Evolutionary conservation across 2,797 vertebrate species (phyloP), one percentile per base, ranked within the genome.

Genomic region (Halcyon badia): DNA sequence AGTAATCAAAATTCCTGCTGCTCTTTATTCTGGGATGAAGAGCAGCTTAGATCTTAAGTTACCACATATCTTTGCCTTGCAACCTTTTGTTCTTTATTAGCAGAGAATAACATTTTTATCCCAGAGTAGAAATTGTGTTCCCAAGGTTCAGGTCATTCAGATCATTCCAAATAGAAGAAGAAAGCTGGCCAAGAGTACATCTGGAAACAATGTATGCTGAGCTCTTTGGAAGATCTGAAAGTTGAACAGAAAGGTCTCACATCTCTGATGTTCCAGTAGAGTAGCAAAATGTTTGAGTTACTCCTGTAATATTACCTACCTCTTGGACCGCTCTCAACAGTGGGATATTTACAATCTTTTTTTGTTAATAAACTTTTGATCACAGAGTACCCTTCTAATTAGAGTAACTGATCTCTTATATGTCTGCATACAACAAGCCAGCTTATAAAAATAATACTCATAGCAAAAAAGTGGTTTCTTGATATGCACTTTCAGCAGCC

Each of bases 171-270:
- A 85, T 17, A 84, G 85, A 97, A 96, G n/a, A 60, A 2, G 11
- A 58, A 96, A 78, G 39, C 52, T 88, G 70, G 57, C 96, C 96
- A 97, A 96, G 82, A 95, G 28, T 89, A 94, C 94, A 97, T 97
- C 96, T 98, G 96, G 94, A 97, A 98, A 77, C 28, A 87, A 91
- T 90, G 39, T 69, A 10, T 77, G 49, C 58, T 89, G 64, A 86
- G 42, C 46, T 89, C 21, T 87, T 89, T 72, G 91, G n/a, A 72
- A 96, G 70, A 89, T 37, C 19, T 83, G 39, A 70, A 72, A 71
- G 82, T 39, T 88, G 87, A 93, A n/a, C 49, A 66, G 87, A 93
- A 91, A 70, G 6, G 46, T 42, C 24, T 97, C 51, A 56, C 52
- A 78, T 39, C 19, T 96, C 94, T 61, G 51, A 30, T 79, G 54